A percentile compares a stretch with the other conserved stretches of the same genome.
Conservation (phyloP, 2,113 vertebrate species). For the Nesogale talazaci region DNA sequence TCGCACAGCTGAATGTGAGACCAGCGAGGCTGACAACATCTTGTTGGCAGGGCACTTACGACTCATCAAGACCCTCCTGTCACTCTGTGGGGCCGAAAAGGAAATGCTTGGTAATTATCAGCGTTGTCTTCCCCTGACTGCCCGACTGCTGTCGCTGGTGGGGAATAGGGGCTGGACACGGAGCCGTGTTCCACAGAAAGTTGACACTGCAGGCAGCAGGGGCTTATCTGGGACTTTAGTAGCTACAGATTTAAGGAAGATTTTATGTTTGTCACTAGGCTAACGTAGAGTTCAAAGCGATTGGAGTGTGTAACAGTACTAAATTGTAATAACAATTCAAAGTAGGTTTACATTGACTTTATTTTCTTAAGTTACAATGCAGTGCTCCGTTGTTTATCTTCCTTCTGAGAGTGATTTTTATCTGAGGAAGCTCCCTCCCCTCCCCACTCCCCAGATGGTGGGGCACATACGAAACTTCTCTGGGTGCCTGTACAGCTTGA, state of each 20-base stretch:
- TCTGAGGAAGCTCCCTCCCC: background rate
- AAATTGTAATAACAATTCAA: conserved; percentile 44
- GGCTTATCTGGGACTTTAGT: background rate
- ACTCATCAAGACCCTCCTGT: conserved; percentile 98
- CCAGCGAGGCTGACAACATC: conserved; percentile 97
- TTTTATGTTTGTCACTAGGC: conserved; percentile 14
- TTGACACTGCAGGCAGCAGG: background rate
- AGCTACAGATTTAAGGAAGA: background rate
- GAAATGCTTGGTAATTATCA: conserved; percentile 93
- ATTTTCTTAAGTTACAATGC: background rate
- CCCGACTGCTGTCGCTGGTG: background rate
- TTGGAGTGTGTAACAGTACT: background rate
- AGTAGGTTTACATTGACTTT: background rate
- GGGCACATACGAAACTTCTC: background rate
- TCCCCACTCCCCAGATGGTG: background rate
- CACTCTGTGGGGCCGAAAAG: conserved; percentile 96
- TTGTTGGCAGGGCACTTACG: conserved; percentile 96
- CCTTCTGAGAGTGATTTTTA: conserved; percentile 26
- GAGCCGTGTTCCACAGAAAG: background rate
- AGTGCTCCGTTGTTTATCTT: background rate
- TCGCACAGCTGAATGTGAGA: conserved; percentile 96
- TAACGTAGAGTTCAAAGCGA: conserved; percentile 6
- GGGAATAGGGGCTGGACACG: background rate
- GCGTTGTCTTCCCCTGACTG: background rate
- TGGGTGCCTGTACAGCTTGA: background rate